A percentile compares a stretch with the other conserved stretches of the same genome.
Conservation (phyloP, 2,888 invertebrate genomes). For the Chloroclysta siterata region DNA sequence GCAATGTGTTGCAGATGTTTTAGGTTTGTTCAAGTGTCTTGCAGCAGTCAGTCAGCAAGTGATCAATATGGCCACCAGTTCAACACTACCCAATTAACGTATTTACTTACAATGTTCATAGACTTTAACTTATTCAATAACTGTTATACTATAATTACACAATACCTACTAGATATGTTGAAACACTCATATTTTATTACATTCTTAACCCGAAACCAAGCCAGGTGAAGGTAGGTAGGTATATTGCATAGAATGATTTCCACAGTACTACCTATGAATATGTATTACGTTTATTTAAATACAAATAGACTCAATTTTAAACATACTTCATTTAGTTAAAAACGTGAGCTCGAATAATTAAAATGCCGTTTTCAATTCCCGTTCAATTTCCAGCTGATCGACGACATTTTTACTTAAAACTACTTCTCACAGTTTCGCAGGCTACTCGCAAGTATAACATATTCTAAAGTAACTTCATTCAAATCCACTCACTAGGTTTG, state of each 20-base stretch:
- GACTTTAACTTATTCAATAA: slow-evolving; percentile 19
- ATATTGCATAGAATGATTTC: slow-evolving; percentile 5
- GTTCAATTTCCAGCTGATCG: background rate
- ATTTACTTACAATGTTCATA: slow-evolving; percentile 20
- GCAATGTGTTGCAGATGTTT: background rate
- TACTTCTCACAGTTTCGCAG: slow-evolving; percentile 4
- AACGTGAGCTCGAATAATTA: slow-evolving; percentile 8
- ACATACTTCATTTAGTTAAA: slow-evolving; percentile 12
- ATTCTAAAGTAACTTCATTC: background rate
- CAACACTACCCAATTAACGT: slow-evolving; percentile 11
- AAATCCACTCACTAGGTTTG: background rate
- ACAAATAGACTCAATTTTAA: slow-evolving; percentile 29
- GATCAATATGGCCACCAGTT: slow-evolving; percentile 19
- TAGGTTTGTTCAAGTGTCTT: background rate
- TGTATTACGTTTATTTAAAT: slow-evolving; percentile 26
- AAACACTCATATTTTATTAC: slow-evolving; percentile 5
- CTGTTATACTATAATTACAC: slow-evolving; percentile 13
- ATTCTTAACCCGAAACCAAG: background rate
- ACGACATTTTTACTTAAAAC: background rate
- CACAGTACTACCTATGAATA: slow-evolving; percentile 4
- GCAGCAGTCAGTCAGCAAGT: slow-evolving; percentile 21
- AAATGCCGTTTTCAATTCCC: background rate
- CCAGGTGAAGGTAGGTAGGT: background rate
- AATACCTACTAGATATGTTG: slow-evolving; percentile 10
- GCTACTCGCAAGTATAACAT: slow-evolving; percentile 1